phyloP scores from a whole-genome alignment of 2,888 invertebrate genomes.

The Chrysomela aeneicollis region DNA sequence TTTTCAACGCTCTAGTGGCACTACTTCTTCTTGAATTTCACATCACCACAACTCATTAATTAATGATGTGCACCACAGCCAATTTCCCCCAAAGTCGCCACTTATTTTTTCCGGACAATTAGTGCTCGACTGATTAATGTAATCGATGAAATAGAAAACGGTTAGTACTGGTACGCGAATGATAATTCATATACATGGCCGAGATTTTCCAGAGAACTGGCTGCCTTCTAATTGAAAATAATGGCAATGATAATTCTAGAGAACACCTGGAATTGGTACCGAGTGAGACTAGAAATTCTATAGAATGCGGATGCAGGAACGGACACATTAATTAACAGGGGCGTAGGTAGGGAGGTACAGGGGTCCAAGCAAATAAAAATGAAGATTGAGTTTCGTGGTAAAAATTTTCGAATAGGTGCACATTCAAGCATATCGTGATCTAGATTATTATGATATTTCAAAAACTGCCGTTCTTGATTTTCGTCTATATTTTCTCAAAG shows the following conservation, averaged over 20 bases:
- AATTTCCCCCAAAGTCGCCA: background rate
- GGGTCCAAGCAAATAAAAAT: background rate
- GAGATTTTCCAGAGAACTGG: conserved; percentile 15
- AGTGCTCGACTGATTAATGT: conserved; percentile 5
- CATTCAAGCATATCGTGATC: no score
- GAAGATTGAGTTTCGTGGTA: no score
- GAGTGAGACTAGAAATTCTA: conserved; percentile 22
- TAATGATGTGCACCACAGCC: conserved; percentile 2
- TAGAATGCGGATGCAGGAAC: conserved; percentile 37
- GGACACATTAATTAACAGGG: conserved; percentile 26
- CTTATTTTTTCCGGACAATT: background rate
- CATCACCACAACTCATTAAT: background rate
- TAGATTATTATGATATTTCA: no score
- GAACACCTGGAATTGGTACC: conserved; percentile 38
- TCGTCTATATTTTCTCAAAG: no score
- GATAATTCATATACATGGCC: conserved; percentile 30
- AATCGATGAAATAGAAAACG: conserved; percentile 34
- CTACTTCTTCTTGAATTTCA: background rate
- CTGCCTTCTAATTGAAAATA: conserved; percentile 26
- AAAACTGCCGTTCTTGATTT: no score
- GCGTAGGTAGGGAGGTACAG: background rate
- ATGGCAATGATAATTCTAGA: conserved; percentile 39
- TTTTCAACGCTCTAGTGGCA: background rate
- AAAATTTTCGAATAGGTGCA: no score
- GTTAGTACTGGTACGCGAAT: conserved; percentile 27